Base-by-base conservation (phyloP, 2,888 invertebrate genomes). In the Embidobia sp. region DNA sequence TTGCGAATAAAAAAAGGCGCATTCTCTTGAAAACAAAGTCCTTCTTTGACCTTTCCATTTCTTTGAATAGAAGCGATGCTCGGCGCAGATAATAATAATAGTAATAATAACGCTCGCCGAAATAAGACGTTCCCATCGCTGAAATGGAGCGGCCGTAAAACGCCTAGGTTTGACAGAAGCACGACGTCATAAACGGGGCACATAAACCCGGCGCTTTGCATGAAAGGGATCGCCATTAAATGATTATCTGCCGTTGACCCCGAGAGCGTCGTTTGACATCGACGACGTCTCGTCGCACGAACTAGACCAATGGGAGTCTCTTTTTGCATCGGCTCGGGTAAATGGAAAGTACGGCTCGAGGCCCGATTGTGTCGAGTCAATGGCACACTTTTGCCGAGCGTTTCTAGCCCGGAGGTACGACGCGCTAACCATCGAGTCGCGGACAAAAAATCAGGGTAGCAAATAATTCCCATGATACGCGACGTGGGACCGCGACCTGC, bases 341-440 rank as follows among this genome's bases (percentile, higher is more conserved):
- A 69, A 69, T 69, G 69, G 69, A 69, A 69, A 69, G 69, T 69
- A 57, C 42, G 49, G 63, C n/a, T n/a, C n/a, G n/a, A n/a, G n/a
- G 8, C 11, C 48, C 67, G 67, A 67, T 67, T 67, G 67, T 64
- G 10, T 67, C 29, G 29, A 63, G 49, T 48, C 49, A 46, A 48
- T 57, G 67, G 67, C 67, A 67, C 55, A 67, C 67, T 67, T 67
- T 67, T 55, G 48, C 55, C n/a, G 26, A 29, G 27, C 67, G 67
- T 67, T 67, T 67, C 55, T 67, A 67, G 67, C 67, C 48, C 13
- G 16, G 35, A 55, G 53, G 66, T 27, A 8, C 51, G 33, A 51
- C 46, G 10, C 27, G n/a, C n/a, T n/a, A n/a, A n/a, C n/a, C n/a
- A 42, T 19, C 13, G 8, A 44, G 22, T 26, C 29, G 40, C 49